These are phyloP conservation scores for Accipiter cooperii DNA, from an alignment of 2,113 vertebrate genomes.

Conservation along the genomic window DNA sequence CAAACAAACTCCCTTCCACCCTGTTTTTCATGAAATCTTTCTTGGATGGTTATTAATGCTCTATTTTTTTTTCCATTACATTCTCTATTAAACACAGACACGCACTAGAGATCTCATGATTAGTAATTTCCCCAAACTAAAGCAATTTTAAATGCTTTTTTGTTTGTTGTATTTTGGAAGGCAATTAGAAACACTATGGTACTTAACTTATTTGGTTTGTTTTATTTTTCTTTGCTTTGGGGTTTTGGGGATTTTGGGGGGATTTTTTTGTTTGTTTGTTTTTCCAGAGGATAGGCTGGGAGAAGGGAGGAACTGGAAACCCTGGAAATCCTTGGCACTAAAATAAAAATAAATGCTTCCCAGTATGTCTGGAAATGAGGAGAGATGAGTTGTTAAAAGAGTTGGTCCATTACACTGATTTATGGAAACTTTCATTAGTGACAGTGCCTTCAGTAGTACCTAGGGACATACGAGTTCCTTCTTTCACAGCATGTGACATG, in stretches of 20 bases:
- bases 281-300: neutral
- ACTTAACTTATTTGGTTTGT: neutral
- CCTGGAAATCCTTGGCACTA: neutral
- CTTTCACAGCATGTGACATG: neutral
- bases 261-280: neutral
- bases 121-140: neutral
- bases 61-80: slow-evolving; percentile 8
- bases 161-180: neutral
- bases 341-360: neutral
- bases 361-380: neutral
- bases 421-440: neutral
- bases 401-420: neutral
- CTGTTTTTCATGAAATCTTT: slow-evolving; percentile 49
- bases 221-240: neutral
- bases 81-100: slow-evolving; percentile 10
- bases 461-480: neutral
- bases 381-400: neutral
- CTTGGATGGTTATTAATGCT: slow-evolving; percentile 30
- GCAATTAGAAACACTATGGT: neutral
- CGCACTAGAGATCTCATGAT: neutral
- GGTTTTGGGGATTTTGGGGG: neutral
- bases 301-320: neutral
- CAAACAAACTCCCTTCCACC: slow-evolving; percentile 43
- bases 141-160: neutral
- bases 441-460: neutral